Percentiles rank a stretch among this genome's conserved stretches.
Evolutionary conservation across 2,113 vertebrate species (phyloP).

Genomic region (Gadus chalcogrammus): DNA sequence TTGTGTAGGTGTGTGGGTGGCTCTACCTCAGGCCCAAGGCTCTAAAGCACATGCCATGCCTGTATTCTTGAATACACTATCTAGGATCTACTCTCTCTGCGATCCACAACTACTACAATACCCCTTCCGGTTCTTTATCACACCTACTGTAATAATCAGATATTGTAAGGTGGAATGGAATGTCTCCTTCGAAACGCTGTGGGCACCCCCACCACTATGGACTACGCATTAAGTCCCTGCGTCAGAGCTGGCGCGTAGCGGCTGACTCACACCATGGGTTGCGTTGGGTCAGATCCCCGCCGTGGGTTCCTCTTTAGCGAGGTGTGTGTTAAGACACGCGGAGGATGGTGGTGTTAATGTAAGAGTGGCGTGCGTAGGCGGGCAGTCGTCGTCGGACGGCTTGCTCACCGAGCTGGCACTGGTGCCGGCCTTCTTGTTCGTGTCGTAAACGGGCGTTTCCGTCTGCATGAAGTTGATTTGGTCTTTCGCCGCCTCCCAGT

Average conservation of each 20-base stretch:
- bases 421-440: conserved; percentile 80
- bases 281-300: conserved; percentile 36
- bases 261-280: conserved; percentile 51
- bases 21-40: too few species aligned
- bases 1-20: conserved; percentile 1
- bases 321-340: conserved; percentile 25
- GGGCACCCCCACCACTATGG: not conserved
- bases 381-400: not conserved
- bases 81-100: too few species aligned
- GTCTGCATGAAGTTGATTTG: conserved; percentile 98
- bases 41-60: too few species aligned
- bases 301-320: conserved; percentile 29
- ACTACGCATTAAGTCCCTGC: conserved; percentile 6
- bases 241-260: conserved; percentile 24
- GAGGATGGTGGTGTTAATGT: conserved; percentile 1
- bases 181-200: too few species aligned
- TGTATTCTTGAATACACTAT: too few species aligned
- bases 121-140: too few species aligned
- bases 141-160: too few species aligned
- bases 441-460: conserved; percentile 87
- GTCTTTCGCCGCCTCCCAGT: conserved; percentile 86
- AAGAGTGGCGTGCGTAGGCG: not conserved
- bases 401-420: conserved; percentile 82
- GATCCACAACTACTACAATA: too few species aligned
- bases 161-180: too few species aligned